Evolutionary conservation across 2,113 vertebrate genomes (phyloP).

Genomic region (Salvelinus alpinus): DNA sequence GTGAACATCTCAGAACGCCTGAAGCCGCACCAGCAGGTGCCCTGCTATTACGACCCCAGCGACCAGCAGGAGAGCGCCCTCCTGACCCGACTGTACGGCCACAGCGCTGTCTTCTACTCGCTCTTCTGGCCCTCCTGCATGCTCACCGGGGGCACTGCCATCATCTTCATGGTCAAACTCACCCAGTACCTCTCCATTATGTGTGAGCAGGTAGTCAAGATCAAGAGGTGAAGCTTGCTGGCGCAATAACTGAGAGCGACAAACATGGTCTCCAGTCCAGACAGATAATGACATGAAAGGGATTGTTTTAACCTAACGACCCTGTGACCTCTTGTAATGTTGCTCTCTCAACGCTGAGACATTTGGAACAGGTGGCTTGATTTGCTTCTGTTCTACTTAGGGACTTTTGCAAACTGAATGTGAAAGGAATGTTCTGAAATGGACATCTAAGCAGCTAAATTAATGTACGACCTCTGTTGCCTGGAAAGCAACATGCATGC

Average conservation of each 20-base stretch:
- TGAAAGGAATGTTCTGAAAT: conserved; percentile 25
- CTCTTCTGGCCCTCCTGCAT: conserved; percentile 92
- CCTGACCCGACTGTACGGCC: conserved; percentile 86
- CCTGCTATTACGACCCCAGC: conserved; percentile 86
- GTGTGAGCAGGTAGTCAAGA: conserved; percentile 86
- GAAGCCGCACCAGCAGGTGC: conserved; percentile 83
- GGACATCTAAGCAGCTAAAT: conserved; percentile 8
- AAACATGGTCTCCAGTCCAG: background rate
- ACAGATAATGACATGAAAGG: conserved; percentile 17
- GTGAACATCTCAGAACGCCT: conserved; percentile 86
- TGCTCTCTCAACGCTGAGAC: conserved; percentile 18
- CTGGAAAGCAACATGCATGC: conserved; percentile 24
- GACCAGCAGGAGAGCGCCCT: conserved; percentile 84
- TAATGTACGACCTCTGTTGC: background rate
- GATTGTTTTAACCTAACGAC: conserved; percentile 30
- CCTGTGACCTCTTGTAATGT: conserved; percentile 38
- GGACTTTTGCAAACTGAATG: conserved; percentile 32
- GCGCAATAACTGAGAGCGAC: conserved; percentile 11
- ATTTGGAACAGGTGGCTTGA: conserved; percentile 32
- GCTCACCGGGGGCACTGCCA: conserved; percentile 82
- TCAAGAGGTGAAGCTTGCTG: conserved; percentile 76
- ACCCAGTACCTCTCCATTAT: conserved; percentile 92
- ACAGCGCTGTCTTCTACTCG: conserved; percentile 81
- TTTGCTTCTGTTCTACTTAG: conserved; percentile 14
- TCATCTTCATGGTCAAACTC: conserved; percentile 92